Base-by-base conservation (phyloP, 2,888 invertebrate species). In the Gymnoscelis rufifasciata region DNA sequence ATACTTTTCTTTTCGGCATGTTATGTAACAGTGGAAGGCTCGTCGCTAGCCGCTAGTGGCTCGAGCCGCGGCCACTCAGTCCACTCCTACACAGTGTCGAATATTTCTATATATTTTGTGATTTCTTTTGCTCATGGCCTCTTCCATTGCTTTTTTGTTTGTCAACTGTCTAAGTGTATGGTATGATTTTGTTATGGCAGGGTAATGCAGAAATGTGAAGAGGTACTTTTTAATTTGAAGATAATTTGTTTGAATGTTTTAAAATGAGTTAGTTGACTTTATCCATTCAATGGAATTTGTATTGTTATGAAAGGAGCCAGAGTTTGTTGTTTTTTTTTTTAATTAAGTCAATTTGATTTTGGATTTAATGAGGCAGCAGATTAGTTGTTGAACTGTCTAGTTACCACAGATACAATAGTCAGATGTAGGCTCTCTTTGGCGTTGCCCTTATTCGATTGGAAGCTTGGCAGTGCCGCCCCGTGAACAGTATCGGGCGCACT, bases 1-100 rank as follows among this genome's bases (percentile, higher is more conserved):
- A 83, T 88, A 86, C 84, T 87, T 86, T 87, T 86, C 81, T 78
- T 83, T 86, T 83, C 79, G 86, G 82, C 83, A 83, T 86, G 83
- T 82, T 73, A 76, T 78, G 73, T 78, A 71, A 78, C 74, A 78
- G 81, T 81, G 82, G 83, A 74, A 77, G 80, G 68, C 69, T 63
- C 58, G 72, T 71, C 63, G 59, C 73, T 73, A 8, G 14, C 33
- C 0, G 14, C 7, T 1, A 6, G 35, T 19, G 19, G 19, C 35
- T 19, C 10, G 26, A n/a, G 1, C 33, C 13, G 8, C 7, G 8
- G 15, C 65, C 71, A 62, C 57, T 68, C 59, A 65, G 67, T 67
- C 74, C 69, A 74, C 69, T 67, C 71, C 67, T 68, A 67, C 70
- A 68, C 68, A 61, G 68, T 72, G 71, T 76, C 70, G 76, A 74